Evolutionary conservation across 2,113 vertebrate species (phyloP).

Genomic region (Carettochelys insculpta): DNA sequence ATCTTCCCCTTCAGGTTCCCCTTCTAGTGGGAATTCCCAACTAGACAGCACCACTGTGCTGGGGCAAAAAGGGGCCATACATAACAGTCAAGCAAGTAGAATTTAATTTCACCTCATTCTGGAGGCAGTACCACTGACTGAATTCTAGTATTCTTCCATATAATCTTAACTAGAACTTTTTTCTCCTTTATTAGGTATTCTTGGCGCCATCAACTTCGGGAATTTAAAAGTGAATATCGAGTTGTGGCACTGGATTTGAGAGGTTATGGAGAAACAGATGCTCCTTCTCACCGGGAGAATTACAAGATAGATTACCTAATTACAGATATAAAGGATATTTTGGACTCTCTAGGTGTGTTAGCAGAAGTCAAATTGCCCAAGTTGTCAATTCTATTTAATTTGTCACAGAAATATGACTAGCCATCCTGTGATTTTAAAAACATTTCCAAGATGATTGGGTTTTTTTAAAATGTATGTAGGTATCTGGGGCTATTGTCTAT

Average conservation of each 20-base stretch:
- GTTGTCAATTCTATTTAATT: background rate
- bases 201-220: conserved; percentile 95
- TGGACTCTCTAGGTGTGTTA: conserved; percentile 93
- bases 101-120: background rate
- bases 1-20: background rate
- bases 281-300: conserved; percentile 85
- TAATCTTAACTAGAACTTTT: conserved; percentile 43
- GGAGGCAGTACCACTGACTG: background rate
- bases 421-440: background rate
- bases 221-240: conserved; percentile 97
- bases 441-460: background rate
- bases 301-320: conserved; percentile 92
- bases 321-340: conserved; percentile 94
- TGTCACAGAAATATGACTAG: background rate
- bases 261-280: conserved; percentile 95
- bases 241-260: conserved; percentile 96
- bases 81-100: background rate
- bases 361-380: background rate
- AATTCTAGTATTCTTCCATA: conserved; percentile 9
- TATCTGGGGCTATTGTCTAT: background rate
- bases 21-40: background rate
- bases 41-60: background rate
- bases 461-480: background rate
- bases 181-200: conserved; percentile 86
- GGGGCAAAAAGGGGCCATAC: background rate